Conservation (phyloP, 2,888 invertebrate species). For the Stenolophus ochropezus region DNA sequence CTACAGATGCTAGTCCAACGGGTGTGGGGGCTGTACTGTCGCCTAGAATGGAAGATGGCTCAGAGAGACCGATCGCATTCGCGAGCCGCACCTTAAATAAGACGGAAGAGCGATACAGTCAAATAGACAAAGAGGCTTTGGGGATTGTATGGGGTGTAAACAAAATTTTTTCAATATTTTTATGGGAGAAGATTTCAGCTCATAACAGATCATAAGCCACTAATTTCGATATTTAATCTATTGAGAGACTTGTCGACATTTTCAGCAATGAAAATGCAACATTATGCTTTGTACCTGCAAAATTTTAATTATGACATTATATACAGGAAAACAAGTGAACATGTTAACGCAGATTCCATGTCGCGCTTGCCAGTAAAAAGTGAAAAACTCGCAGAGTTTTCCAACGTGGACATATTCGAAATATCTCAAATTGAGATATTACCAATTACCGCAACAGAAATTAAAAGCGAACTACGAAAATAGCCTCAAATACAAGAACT, state of each 20-base stretch:
- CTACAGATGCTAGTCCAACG: constrained; percentile 56
- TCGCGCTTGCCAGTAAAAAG: background rate
- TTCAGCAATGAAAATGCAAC: too few relatives aligned
- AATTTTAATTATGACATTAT: constrained; percentile 1
- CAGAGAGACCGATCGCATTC: too few relatives aligned
- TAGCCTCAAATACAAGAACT: too few relatives aligned
- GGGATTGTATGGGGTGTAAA: background rate
- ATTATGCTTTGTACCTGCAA: background rate
- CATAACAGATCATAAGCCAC: background rate
- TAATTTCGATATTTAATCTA: background rate
- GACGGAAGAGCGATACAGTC: background rate
- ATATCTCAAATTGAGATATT: too few relatives aligned
- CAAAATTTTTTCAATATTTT: background rate
- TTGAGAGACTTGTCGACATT: too few relatives aligned
- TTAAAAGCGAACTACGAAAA: too few relatives aligned
- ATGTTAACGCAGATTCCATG: background rate
- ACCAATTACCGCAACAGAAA: too few relatives aligned
- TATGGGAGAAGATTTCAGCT: background rate
- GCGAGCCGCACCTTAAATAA: background rate
- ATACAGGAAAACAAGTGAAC: background rate
- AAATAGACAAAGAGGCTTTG: background rate
- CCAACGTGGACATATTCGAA: too few relatives aligned
- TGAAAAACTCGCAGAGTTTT: too few relatives aligned
- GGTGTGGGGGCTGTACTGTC: constrained; percentile 57
- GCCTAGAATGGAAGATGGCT: too few relatives aligned